Percentiles rank a stretch among this genome's conserved stretches.
phyloP scores from a whole-genome alignment of 2,113 vertebrate genomes.

The Xyliphius kryptos region DNA sequence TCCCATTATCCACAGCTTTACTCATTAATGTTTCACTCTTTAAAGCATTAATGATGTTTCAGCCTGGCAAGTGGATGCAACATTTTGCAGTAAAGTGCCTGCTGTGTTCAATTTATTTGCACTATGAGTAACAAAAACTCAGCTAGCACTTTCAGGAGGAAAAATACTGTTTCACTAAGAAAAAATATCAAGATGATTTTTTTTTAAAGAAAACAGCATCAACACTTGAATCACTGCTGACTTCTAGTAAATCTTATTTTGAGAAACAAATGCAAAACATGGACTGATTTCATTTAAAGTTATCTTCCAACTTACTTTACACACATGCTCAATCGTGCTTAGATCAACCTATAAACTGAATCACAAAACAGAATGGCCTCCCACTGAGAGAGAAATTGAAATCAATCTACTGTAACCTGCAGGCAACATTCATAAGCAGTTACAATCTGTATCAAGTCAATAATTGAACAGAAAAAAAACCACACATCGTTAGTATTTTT shows the following conservation, averaged over 20 bases:
- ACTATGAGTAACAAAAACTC: too few species aligned
- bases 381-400: constrained; percentile 39
- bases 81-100: too few species aligned
- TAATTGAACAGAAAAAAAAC: constrained; percentile 17
- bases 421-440: constrained; percentile 8
- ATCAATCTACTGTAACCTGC: constrained; percentile 18
- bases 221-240: constrained; percentile 7
- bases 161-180: too few species aligned
- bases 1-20: too few species aligned
- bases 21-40: too few species aligned
- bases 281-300: constrained; percentile 18
- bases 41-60: background rate
- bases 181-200: too few species aligned
- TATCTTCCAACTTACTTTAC: constrained; percentile 7
- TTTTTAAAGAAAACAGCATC: background rate
- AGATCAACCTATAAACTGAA: constrained; percentile 42
- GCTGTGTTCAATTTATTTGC: too few species aligned
- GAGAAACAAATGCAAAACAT: background rate
- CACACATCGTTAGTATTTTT: constrained; percentile 9
- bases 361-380: constrained; percentile 7
- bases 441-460: constrained; percentile 34
- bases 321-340: constrained; percentile 40
- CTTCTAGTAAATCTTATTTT: background rate
- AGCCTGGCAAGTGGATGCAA: background rate
- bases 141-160: too few species aligned